phyloP scores from a whole-genome alignment of 1,140 invertebrate genomes.

The Lasaia peninsularis region DNA sequence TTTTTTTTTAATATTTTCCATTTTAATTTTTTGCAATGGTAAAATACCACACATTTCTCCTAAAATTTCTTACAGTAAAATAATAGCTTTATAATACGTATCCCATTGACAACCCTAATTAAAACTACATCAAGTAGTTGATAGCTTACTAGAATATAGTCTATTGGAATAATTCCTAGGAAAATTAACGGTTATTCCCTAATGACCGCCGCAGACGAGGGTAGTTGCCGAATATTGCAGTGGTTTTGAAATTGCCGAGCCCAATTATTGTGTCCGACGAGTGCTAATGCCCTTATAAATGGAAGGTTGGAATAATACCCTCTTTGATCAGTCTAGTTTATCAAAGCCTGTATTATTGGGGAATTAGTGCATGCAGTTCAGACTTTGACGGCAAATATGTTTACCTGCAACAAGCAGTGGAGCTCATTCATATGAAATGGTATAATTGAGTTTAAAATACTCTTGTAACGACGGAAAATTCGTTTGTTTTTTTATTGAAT shows the following conservation, averaged over 20 bases:
- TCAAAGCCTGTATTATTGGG: background rate
- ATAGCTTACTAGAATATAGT: background rate
- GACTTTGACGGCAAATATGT: too few species aligned
- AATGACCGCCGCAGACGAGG: background rate
- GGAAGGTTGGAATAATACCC: conserved; percentile 2
- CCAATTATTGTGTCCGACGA: conserved; percentile 7
- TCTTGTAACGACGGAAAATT: too few species aligned
- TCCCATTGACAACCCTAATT: background rate
- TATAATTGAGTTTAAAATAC: too few species aligned
- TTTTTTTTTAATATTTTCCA: too few species aligned
- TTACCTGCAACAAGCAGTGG: too few species aligned
- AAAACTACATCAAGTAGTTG: background rate
- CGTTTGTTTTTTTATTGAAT: too few species aligned
- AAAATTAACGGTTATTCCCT: conserved; percentile 4
- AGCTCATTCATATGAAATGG: too few species aligned
- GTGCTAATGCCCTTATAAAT: conserved; percentile 11
- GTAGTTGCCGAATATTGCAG: conserved; percentile 7
- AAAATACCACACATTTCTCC: too few species aligned
- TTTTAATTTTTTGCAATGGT: too few species aligned
- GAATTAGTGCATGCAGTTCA: background rate
- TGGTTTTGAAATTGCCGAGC: conserved; percentile 9
- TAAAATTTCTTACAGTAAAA: too few species aligned
- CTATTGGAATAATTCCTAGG: background rate
- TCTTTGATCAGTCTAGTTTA: conserved; percentile 9
- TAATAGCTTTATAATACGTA: too few species aligned